These are phyloP conservation scores for Catocala sponsa DNA, from an alignment of 2,888 invertebrate genomes.

Conservation along the genomic window DNA sequence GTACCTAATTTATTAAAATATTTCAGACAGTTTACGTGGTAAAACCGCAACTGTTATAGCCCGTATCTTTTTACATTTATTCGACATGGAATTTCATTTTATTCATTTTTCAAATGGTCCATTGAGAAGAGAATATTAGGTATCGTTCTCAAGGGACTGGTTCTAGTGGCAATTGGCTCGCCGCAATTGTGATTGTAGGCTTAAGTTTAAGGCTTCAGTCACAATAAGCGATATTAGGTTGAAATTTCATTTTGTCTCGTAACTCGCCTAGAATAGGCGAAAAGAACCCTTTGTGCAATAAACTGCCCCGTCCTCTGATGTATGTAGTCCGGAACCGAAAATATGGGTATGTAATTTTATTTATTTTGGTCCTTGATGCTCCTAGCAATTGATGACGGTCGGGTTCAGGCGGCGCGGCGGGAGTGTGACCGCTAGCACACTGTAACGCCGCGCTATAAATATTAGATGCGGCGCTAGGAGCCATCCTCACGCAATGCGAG, in stretches of 20 bases:
- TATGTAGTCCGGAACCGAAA: conserved; percentile 55
- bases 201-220: conserved; percentile 18
- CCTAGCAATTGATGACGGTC: conserved; percentile 67
- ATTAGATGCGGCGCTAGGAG: conserved; percentile 68
- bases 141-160: conserved; percentile 21
- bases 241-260: conserved; percentile 18
- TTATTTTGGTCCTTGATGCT: conserved; percentile 58
- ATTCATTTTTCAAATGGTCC: conserved; percentile 39
- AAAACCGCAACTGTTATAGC: conserved; percentile 8
- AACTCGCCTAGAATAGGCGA: conserved; percentile 12
- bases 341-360: conserved; percentile 63
- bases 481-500: conserved; percentile 54
- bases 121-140: conserved; percentile 28
- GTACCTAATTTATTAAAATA: conserved; percentile 1
- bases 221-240: conserved; percentile 18
- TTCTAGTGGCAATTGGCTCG: conserved; percentile 26
- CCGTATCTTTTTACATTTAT: conserved; percentile 24
- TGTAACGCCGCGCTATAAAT: conserved; percentile 68
- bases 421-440: conserved; percentile 54
- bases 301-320: conserved; percentile 49
- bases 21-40: conserved; percentile 13
- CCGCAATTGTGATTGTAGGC: conserved; percentile 18
- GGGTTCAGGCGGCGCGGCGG: conserved; percentile 33
- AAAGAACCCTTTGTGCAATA: conserved; percentile 48
- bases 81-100: conserved; percentile 34